A percentile compares a stretch with the other conserved stretches of the same genome.
phyloP scores from a whole-genome alignment of 1,140 invertebrate species.

The Calosoma granatense region DNA sequence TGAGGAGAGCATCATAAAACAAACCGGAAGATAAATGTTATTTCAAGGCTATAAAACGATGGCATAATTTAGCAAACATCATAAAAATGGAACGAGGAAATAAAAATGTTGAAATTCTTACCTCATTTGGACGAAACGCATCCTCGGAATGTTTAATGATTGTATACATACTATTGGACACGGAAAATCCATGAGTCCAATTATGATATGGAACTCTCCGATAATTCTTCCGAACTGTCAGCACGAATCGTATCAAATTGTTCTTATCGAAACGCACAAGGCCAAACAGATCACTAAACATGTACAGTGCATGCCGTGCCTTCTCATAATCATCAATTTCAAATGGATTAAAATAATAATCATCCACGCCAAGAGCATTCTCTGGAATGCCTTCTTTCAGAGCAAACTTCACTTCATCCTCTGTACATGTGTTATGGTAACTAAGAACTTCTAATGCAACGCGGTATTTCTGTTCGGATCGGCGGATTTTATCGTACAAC shows the following conservation, averaged over 20 bases:
- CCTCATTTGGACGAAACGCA: slow-evolving; percentile 50
- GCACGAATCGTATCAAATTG: slow-evolving; percentile 56
- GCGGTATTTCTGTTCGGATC: slow-evolving; percentile 74
- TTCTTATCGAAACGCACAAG: slow-evolving; percentile 46
- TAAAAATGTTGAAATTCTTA: too few relatives aligned
- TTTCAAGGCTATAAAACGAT: too few relatives aligned
- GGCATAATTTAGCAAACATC: too few relatives aligned
- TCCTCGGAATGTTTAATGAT: slow-evolving; percentile 52
- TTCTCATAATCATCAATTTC: slow-evolving; percentile 55
- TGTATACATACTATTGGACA: slow-evolving; percentile 72
- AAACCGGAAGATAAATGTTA: too few relatives aligned
- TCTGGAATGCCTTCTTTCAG: slow-evolving; percentile 34
- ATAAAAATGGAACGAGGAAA: too few relatives aligned
- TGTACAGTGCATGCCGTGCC: slow-evolving; percentile 58
- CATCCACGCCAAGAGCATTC: slow-evolving; percentile 35
- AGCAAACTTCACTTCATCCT: slow-evolving; percentile 53
- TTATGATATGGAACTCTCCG: slow-evolving; percentile 74
- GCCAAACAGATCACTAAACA: slow-evolving; percentile 69
- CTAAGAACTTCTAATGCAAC: slow-evolving; percentile 74
- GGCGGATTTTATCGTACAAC: slow-evolving; percentile 71
- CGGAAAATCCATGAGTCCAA: slow-evolving; percentile 77
- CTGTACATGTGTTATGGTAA: slow-evolving; percentile 70
- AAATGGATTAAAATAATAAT: slow-evolving; percentile 65
- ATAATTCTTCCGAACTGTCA: slow-evolving; percentile 79
- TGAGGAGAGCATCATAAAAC: too few relatives aligned